A percentile compares a stretch with the other conserved stretches of the same genome.
Evolutionary conservation across 2,113 vertebrate genomes (phyloP).

Genomic region (Laticauda laticaudata): DNA sequence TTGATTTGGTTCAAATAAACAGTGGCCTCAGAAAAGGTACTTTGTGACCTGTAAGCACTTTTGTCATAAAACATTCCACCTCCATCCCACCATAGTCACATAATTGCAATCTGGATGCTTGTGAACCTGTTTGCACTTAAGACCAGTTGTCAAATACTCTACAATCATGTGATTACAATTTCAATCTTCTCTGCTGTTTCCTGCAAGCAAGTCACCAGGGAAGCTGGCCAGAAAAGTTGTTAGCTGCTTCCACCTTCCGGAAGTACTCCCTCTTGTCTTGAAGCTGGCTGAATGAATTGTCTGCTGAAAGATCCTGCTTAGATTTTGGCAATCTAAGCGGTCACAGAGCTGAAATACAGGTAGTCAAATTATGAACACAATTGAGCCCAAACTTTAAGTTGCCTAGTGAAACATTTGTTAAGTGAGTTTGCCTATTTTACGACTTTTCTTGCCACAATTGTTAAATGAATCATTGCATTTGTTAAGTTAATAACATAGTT

Average conservation of each 20-base stretch:
- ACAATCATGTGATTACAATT: neutral
- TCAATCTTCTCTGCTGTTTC: neutral
- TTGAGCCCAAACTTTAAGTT: too few relatives aligned
- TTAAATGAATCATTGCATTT: too few relatives aligned
- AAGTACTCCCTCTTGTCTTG: neutral
- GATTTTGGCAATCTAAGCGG: neutral
- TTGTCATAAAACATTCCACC: too few relatives aligned
- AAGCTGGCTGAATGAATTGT: neutral
- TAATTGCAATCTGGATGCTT: neutral
- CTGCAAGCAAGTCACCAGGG: neutral
- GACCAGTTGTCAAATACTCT: neutral
- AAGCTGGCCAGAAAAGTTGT: neutral
- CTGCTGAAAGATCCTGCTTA: neutral
- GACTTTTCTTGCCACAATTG: too few relatives aligned
- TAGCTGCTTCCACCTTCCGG: neutral
- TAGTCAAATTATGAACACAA: too few relatives aligned
- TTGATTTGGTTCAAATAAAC: too few relatives aligned
- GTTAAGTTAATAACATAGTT: too few relatives aligned
- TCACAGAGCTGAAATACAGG: neutral
- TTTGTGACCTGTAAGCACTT: too few relatives aligned
- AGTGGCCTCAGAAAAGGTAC: too few relatives aligned
- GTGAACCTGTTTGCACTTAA: neutral
- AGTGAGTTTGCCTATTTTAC: too few relatives aligned
- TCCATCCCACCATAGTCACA: neutral
- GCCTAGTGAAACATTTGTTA: too few relatives aligned